Evolutionary conservation across 2,797 vertebrate species (phyloP), one percentile per base, ranked within the genome.

Genomic region (Galaxias olidus): DNA sequence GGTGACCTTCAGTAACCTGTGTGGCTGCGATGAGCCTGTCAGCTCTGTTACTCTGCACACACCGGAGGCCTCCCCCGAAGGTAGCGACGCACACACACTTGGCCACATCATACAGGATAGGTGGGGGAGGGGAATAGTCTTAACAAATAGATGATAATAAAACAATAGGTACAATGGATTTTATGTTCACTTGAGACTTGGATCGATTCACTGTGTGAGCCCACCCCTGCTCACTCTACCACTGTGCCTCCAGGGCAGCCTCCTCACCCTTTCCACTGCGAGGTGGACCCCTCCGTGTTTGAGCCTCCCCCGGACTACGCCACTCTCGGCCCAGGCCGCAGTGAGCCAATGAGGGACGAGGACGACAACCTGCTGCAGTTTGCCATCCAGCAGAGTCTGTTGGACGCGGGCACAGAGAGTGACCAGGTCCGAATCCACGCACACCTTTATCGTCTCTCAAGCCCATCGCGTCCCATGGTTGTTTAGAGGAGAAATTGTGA

Each of bases 1-100:
- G 75, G 96, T 98, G 91, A 98, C 96, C 44, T 98, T 98, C 82
- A 93, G 96, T 86, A 98, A 98, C 88, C 89, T 98, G 63, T 98
- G 96, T 0, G 96, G 96, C 68, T 96, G 96, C 0, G 96, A 98
- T 1, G 95, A 98, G 78, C 92, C 94, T 0, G 90, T 97, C 74
- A 92, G 91, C 85, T 95, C 95, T 0, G 94, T 96, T 80, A 92
- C 90, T 44, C 89, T 93, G 55, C 90, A 88, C 0, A 75, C 81
- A 47, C 89, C 88, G 1, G 85, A 91, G 76, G 79, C 69, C 67
- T 56, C 82, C 0, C 81, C 68, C 0, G 86, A 91, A 42, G 92
- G 92, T 93, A 85, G 77, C 12, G 55, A n/a, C 8, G 8, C 20
- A 9, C 43, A 30, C 53, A 58, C 45, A 15, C 20, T 18, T n/a